Conservation (phyloP, 1,140 invertebrate genomes). For the Hylaeus volcanicus region DNA sequence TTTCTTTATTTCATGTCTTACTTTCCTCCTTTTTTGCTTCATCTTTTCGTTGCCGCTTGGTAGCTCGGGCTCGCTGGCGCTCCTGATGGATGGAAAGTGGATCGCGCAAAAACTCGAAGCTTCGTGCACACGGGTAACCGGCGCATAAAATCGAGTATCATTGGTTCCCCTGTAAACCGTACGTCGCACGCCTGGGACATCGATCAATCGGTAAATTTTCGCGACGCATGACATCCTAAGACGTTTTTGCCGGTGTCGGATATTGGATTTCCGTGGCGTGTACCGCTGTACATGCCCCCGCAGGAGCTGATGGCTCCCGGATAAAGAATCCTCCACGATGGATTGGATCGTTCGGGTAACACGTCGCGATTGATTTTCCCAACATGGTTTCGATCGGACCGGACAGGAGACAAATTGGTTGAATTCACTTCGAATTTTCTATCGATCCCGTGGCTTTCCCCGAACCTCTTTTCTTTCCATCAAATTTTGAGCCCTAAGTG, state of each 20-base stretch:
- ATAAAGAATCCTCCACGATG: conserved; percentile 54
- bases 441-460: not conserved
- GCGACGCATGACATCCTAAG: conserved; percentile 41
- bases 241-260: conserved; percentile 53
- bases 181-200: conserved; percentile 18
- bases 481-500: not conserved
- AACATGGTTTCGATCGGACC: conserved; percentile 34
- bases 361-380: conserved; percentile 56
- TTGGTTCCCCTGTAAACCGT: conserved; percentile 22
- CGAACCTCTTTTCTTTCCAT: not conserved
- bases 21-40: too few species aligned
- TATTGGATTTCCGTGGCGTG: conserved; percentile 56
- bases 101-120: not conserved
- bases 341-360: conserved; percentile 57
- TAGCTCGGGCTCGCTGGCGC: not conserved
- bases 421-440: conserved; percentile 35
- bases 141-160: conserved; percentile 47
- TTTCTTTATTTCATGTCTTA: not conserved
- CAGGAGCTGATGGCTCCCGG: conserved; percentile 37
- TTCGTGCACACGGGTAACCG: conserved; percentile 1
- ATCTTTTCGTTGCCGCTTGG: not conserved
- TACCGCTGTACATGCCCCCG: conserved; percentile 43
- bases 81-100: conserved; percentile 28
- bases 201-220: conserved; percentile 51
- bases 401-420: conserved; percentile 45